Percentiles rank a stretch among this genome's conserved stretches.
Conservation (phyloP, 2,888 invertebrate genomes). For the Drosophila neonasuta region DNA sequence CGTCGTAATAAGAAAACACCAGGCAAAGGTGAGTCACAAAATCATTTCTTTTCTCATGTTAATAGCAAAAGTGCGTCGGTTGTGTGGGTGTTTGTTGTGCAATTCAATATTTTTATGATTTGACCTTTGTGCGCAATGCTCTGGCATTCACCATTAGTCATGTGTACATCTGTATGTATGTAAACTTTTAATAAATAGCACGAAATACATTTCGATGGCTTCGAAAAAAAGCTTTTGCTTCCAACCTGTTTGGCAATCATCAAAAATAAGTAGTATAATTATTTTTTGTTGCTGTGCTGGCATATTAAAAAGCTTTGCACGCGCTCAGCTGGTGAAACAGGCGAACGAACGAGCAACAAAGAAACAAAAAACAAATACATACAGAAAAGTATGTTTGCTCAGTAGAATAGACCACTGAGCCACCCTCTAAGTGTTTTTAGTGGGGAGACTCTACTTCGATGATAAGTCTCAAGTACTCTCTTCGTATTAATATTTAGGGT, state of each 20-base stretch:
- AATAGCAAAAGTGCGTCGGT: conserved; percentile 5
- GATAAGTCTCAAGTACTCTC: background rate
- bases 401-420: background rate
- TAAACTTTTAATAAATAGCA: conserved; percentile 26
- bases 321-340: conserved; percentile 66
- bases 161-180: conserved; percentile 6
- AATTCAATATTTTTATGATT: conserved; percentile 18
- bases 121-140: conserved; percentile 49
- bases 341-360: background rate
- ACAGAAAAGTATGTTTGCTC: background rate
- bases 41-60: background rate
- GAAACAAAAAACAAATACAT: conserved; percentile 8
- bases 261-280: conserved; percentile 42
- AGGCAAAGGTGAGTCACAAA: conserved; percentile 79
- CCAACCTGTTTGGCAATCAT: conserved; percentile 72
- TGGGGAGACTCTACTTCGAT: background rate
- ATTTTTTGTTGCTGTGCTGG: conserved; percentile 64
- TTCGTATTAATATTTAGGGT: conserved; percentile 23
- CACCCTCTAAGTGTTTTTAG: conserved; percentile 18
- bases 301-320: conserved; percentile 65
- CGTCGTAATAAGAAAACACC: conserved; percentile 80
- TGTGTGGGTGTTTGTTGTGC: conserved; percentile 1
- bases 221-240: conserved; percentile 53
- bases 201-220: conserved; percentile 46
- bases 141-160: conserved; percentile 52